Percentiles rank a stretch among this genome's conserved stretches.
phyloP scores from a whole-genome alignment of 2,797 vertebrate genomes.

The Alectoris magna region DNA sequence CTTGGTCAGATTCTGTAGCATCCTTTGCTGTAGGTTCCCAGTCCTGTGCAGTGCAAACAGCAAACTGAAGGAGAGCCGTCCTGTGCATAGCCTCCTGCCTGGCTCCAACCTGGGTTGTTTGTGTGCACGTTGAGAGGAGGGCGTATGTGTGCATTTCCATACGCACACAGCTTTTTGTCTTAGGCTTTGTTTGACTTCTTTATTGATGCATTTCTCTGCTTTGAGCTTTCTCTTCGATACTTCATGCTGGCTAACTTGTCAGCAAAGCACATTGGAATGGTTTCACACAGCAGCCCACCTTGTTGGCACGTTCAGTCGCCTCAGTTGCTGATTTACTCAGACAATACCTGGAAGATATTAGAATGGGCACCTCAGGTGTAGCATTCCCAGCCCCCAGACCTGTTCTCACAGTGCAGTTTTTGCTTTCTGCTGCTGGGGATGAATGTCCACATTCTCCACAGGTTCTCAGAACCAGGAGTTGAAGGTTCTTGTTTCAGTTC shows the following conservation, averaged over 20 bases:
- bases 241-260: background rate
- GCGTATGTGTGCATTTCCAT: background rate
- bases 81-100: background rate
- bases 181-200: background rate
- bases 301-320: background rate
- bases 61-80: background rate
- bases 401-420: background rate
- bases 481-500: background rate
- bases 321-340: background rate
- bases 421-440: background rate
- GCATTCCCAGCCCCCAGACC: background rate
- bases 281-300: background rate
- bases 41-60: background rate
- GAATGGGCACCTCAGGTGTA: background rate
- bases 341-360: background rate
- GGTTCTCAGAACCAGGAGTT: background rate
- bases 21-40: background rate
- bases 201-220: background rate
- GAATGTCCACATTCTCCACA: background rate
- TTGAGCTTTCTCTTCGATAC: background rate
- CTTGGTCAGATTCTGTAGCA: background rate
- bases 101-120: background rate
- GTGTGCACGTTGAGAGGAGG: fast-evolving
- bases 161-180: background rate
- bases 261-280: background rate